phyloP scores from a whole-genome alignment of 2,888 invertebrate species.

The Hartigia nigra region DNA sequence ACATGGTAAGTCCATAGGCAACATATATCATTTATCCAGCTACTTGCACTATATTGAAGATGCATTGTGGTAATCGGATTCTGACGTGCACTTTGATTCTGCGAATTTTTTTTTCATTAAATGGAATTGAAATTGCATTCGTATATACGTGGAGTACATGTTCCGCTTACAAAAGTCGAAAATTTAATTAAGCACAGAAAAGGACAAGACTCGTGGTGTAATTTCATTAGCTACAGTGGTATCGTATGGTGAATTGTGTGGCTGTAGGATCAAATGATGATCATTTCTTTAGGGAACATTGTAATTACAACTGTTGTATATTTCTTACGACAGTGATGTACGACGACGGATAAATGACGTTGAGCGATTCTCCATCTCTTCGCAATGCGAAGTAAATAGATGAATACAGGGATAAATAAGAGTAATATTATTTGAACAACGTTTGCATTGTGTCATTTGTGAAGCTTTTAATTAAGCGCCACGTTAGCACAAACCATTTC shows the following conservation, averaged over 20 bases:
- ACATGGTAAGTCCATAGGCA: neutral
- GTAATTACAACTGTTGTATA: neutral
- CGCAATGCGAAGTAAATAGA: neutral
- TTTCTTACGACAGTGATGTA: neutral
- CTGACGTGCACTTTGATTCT: neutral
- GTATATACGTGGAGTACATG: neutral
- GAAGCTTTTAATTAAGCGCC: neutral
- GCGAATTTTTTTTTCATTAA: neutral
- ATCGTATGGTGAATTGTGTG: neutral
- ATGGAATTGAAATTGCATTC: neutral
- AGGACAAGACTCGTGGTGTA: neutral
- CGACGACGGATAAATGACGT: neutral
- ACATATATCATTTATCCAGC: neutral
- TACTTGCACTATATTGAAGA: neutral
- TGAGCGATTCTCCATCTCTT: neutral
- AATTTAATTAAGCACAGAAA: neutral
- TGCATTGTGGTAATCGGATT: neutral
- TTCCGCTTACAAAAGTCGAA: neutral
- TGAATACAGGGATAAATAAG: neutral
- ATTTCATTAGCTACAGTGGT: too few species aligned
- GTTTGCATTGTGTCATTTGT: neutral
- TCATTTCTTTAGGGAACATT: neutral
- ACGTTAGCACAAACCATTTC: neutral
- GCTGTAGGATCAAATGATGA: neutral
- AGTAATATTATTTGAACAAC: neutral